Conservation (phyloP, 2,888 invertebrate species). For the Chromoteleia sp. region DNA sequence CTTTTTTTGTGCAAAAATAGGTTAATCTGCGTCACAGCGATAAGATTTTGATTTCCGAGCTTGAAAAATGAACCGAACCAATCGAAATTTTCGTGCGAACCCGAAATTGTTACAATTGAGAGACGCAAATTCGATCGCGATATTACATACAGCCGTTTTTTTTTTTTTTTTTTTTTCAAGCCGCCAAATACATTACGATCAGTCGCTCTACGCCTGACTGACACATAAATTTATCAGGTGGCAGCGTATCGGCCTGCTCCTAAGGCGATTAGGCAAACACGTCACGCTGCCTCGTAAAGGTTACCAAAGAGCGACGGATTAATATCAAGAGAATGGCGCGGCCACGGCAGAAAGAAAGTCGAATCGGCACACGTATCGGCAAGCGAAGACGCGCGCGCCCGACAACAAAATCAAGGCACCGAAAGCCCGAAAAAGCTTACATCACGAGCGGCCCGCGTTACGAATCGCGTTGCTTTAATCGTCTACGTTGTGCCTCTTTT, state of each 20-base stretch:
- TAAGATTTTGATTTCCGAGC: too few species aligned
- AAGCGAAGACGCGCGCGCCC: conserved; percentile 23
- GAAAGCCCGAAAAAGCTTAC: conserved; percentile 7
- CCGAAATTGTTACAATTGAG: neutral
- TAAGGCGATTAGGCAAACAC: conserved; percentile 68
- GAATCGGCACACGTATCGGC: conserved; percentile 13
- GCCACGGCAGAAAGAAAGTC: conserved; percentile 40
- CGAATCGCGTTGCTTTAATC: too few species aligned
- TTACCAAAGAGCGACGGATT: conserved; percentile 60
- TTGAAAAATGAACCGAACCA: too few species aligned
- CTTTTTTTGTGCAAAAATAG: too few species aligned
- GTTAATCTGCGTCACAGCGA: too few species aligned
- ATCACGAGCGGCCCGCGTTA: neutral
- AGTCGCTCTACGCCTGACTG: conserved; percentile 58
- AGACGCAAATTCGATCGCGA: conserved; percentile 1
- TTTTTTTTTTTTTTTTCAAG: conserved; percentile 31
- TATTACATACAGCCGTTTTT: conserved; percentile 43
- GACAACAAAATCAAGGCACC: neutral
- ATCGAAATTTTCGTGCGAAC: too few species aligned
- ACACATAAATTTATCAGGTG: conserved; percentile 64
- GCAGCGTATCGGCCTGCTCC: conserved; percentile 57
- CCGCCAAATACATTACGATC: conserved; percentile 49
- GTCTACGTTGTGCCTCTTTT: too few species aligned
- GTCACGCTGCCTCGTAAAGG: conserved; percentile 57
- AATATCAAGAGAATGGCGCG: conserved; percentile 58